Evolutionary conservation across 2,888 invertebrate genomes (phyloP), one percentile per base, ranked within the genome.

Genomic region (Eupithecia subfuscata): DNA sequence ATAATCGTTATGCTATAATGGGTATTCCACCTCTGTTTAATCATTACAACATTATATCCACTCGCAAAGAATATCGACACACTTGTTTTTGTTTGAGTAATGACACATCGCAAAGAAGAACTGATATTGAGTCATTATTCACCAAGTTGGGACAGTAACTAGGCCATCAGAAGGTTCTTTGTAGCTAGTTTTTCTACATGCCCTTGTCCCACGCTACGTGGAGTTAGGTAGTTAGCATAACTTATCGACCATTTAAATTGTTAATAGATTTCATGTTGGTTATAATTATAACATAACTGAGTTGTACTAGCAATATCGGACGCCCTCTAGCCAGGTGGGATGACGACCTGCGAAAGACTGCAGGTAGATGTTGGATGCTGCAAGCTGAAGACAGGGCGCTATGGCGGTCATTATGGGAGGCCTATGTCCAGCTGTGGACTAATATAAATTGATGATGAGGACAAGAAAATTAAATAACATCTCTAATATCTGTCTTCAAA

Each of bases 1-100:
- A 6, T 60, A 60, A 60, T 60, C 60, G 60, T 60, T n/a, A 4
- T 25, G 25, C 60, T 60, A 4, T 60, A 60, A 60, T 60, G 14
- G 25, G 5, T 60, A 12, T 60, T 25, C 22, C 22, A 60, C 22
- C 52, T 56, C 52, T 56, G 60, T 60, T 60, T 60, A 60, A 60
- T 60, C 25, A 60, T 60, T 60, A 12, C 60, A 60, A 60, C 60
- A 60, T 60, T 25, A 14, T 60, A 60, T 60, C 60, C 25, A 60
- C 25, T 9, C 6, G 60, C 52, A 56, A 22, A 11, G n/a, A n/a
- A 56, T 9, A 60, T 60, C 25, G 60, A 60, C 60, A 60, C 60
- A 60, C 1, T 14, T 60, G 60, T 60, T 60, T 25, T 60, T 60
- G 60, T 60, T 60, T 25, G 60, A 60, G 25, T 12, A 60, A 60